A percentile compares a stretch with the other conserved stretches of the same genome.
Evolutionary conservation across 2,888 invertebrate species (phyloP).

Genomic region (Dastarcus helophoroides): DNA sequence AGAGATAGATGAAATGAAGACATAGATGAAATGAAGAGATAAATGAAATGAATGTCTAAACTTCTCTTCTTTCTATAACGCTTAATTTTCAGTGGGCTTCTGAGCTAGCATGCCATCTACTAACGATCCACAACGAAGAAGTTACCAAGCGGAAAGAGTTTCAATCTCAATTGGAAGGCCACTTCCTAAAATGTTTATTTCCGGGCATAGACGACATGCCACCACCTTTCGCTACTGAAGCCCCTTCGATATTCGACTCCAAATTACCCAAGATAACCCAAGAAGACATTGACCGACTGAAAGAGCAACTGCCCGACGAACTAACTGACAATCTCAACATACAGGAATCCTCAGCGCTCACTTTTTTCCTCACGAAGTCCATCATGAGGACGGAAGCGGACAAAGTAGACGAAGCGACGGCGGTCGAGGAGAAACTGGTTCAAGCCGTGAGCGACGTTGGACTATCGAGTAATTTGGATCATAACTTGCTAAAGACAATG

Average conservation of each 20-base stretch:
- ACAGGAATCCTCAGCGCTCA: constrained; percentile 57
- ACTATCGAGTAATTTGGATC: constrained; percentile 33
- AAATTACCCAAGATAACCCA: constrained; percentile 22
- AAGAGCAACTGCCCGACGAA: constrained; percentile 51
- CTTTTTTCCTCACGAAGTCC: constrained; percentile 51
- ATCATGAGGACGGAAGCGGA: constrained; percentile 21
- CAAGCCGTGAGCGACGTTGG: constrained; percentile 33
- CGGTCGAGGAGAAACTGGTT: constrained; percentile 32
- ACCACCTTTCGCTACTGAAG: constrained; percentile 65
- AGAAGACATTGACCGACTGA: constrained; percentile 51
- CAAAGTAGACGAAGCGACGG: constrained; percentile 22
- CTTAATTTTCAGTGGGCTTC: constrained; percentile 61
- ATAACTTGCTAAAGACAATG: constrained; percentile 31
- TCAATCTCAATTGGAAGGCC: constrained; percentile 65
- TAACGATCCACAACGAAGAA: constrained; percentile 77
- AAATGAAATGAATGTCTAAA: too few species aligned
- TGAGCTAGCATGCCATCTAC: constrained; percentile 64
- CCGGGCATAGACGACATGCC: constrained; percentile 84
- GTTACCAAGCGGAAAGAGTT: constrained; percentile 67
- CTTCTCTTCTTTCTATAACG: background rate
- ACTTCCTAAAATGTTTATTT: constrained; percentile 75
- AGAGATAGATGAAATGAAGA: too few species aligned
- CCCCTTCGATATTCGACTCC: constrained; percentile 62
- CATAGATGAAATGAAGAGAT: too few species aligned
- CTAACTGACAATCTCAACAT: constrained; percentile 51